A percentile compares a stretch with the other conserved stretches of the same genome.
These are phyloP conservation scores for Andrena flavipes DNA, from an alignment of 2,888 invertebrate genomes.

Conservation along the genomic window DNA sequence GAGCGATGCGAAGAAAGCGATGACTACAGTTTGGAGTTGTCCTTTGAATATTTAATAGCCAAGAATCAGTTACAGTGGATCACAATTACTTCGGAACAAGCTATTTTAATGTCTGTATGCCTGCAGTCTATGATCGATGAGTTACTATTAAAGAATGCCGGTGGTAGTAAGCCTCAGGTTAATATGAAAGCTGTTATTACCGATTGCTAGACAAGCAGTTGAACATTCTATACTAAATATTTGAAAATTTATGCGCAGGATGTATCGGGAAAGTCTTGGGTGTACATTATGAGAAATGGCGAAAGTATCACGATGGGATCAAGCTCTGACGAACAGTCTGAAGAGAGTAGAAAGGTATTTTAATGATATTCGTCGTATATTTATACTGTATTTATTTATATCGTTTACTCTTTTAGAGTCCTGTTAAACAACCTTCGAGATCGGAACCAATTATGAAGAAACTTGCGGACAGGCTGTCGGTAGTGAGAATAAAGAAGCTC, in stretches of 20 bases:
- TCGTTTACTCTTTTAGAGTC: slow-evolving; percentile 54
- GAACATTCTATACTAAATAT: slow-evolving; percentile 10
- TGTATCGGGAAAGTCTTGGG: slow-evolving; percentile 86
- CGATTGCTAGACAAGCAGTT: slow-evolving; percentile 4
- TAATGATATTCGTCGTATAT: background rate
- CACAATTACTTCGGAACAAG: slow-evolving; percentile 95
- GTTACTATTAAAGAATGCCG: slow-evolving; percentile 91
- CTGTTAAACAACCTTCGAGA: slow-evolving; percentile 71
- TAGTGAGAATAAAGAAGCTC: slow-evolving; percentile 89
- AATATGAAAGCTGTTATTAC: slow-evolving; percentile 46
- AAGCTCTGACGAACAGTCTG: slow-evolving; percentile 86
- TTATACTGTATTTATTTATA: background rate
- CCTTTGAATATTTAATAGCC: slow-evolving; percentile 97
- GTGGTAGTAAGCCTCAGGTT: slow-evolving; percentile 85
- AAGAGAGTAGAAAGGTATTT: slow-evolving; percentile 75
- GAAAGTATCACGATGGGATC: slow-evolving; percentile 88
- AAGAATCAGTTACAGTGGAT: slow-evolving; percentile 98
- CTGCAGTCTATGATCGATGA: slow-evolving; percentile 98
- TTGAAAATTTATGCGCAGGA: slow-evolving; percentile 67
- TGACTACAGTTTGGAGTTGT: slow-evolving; percentile 89
- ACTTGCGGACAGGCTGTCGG: slow-evolving; percentile 89
- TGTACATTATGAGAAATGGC: slow-evolving; percentile 91
- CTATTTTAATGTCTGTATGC: slow-evolving; percentile 98
- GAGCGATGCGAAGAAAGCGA: slow-evolving; percentile 76
- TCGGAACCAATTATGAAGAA: slow-evolving; percentile 90